phyloP scores from a whole-genome alignment of 2,888 invertebrate species.

The Uropetala carovei region DNA sequence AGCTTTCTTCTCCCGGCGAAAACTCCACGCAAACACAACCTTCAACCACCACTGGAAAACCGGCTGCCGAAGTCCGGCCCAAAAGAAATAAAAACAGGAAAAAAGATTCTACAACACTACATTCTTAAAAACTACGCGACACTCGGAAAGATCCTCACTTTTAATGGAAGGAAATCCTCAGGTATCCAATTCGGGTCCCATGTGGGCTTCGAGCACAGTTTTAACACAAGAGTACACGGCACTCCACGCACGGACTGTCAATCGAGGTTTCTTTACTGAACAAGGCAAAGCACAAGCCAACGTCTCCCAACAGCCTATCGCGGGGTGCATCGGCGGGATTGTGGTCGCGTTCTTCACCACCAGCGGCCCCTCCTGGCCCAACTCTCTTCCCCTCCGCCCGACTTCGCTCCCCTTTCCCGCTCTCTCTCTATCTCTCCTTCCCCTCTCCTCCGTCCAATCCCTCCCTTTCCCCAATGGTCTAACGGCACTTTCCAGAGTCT shows the following conservation, averaged over 20 bases:
- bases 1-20: background rate
- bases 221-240: background rate
- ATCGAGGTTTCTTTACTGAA: background rate
- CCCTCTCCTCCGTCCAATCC: background rate
- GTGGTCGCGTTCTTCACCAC: conserved; percentile 52
- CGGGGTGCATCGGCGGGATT: conserved; percentile 51
- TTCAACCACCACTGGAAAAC: background rate
- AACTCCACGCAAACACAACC: background rate
- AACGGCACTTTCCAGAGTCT: background rate
- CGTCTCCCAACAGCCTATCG: conserved; percentile 20
- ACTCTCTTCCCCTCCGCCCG: background rate
- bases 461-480: background rate
- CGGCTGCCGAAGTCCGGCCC: background rate
- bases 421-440: no score
- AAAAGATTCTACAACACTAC: background rate
- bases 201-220: conserved; percentile 12
- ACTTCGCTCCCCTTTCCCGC: conserved; percentile 1
- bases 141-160: conserved; percentile 37
- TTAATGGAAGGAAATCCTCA: conserved; percentile 31
- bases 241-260: background rate
- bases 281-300: background rate
- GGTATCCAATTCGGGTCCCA: conserved; percentile 55
- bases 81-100: background rate
- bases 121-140: background rate
- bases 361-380: background rate